Conservation (phyloP, 1,140 invertebrate species). For the Maconellicoccus hirsutus region DNA sequence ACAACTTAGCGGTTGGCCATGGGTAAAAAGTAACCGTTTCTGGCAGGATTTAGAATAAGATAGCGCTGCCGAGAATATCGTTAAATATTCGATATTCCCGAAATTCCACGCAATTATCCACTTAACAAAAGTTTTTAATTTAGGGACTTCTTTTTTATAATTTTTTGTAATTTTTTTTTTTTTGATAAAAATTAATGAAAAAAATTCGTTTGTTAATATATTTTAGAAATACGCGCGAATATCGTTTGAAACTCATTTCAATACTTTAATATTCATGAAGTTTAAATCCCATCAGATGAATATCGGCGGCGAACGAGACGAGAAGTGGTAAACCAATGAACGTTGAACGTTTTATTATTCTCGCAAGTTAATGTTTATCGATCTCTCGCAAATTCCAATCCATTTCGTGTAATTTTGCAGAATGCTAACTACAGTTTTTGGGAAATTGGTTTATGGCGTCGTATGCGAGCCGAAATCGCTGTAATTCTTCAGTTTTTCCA, state of each 20-base stretch:
- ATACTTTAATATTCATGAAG: constrained; percentile 6
- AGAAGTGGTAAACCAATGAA: constrained; percentile 4
- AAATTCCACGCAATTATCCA: too few relatives aligned
- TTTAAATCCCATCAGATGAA: background rate
- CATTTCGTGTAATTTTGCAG: background rate
- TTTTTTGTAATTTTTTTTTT: too few relatives aligned
- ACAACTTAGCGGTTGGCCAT: too few relatives aligned
- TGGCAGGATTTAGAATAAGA: too few relatives aligned
- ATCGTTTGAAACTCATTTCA: background rate
- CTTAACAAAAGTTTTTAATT: too few relatives aligned
- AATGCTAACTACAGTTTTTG: background rate
- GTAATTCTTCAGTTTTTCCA: too few relatives aligned
- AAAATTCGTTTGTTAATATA: background rate
- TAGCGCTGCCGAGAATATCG: too few relatives aligned
- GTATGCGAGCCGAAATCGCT: too few relatives aligned
- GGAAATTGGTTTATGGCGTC: too few relatives aligned
- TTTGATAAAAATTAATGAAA: background rate
- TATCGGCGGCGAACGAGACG: background rate
- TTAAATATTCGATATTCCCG: too few relatives aligned
- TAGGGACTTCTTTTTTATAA: too few relatives aligned
- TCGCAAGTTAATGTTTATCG: background rate
- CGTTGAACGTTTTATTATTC: background rate
- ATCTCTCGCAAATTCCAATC: background rate
- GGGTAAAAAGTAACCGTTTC: too few relatives aligned
- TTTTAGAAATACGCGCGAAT: background rate